Conservation (phyloP, 2,113 vertebrate genomes). For the Atherinomorus stipes region DNA sequence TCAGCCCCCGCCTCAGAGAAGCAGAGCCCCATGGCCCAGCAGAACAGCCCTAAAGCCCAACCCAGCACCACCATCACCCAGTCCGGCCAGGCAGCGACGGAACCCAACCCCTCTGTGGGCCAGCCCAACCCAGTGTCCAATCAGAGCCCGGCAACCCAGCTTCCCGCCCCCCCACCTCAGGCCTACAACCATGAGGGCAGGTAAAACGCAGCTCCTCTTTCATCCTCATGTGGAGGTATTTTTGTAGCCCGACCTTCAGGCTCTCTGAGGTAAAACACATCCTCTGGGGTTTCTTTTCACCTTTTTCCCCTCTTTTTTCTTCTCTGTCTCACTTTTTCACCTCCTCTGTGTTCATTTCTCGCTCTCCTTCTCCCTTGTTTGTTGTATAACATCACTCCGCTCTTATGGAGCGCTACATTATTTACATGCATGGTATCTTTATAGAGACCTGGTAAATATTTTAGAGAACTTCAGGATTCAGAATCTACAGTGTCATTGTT, state of each 20-base stretch:
- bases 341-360: neutral
- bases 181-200: slow-evolving; percentile 93
- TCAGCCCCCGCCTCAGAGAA: slow-evolving; percentile 94
- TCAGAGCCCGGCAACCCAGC: slow-evolving; percentile 82
- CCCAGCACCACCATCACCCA: slow-evolving; percentile 76
- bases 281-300: slow-evolving; percentile 15
- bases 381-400: slow-evolving; percentile 74
- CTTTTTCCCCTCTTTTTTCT: neutral
- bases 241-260: slow-evolving; percentile 42
- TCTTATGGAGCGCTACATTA: slow-evolving; percentile 75
- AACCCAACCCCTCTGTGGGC: slow-evolving; percentile 82
- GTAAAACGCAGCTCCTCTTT: slow-evolving; percentile 70
- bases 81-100: slow-evolving; percentile 75
- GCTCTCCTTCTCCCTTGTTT: slow-evolving; percentile 1
- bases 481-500: slow-evolving; percentile 42
- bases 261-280: slow-evolving; percentile 36
- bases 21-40: slow-evolving; percentile 94
- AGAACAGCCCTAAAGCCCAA: slow-evolving; percentile 87
- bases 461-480: slow-evolving; percentile 54
- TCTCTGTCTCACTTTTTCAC: slow-evolving; percentile 9
- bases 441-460: slow-evolving; percentile 71
- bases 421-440: slow-evolving; percentile 67
- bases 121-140: slow-evolving; percentile 84
- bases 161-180: slow-evolving; percentile 86
- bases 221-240: slow-evolving; percentile 3